A percentile compares a stretch with the other conserved stretches of the same genome.
Conservation (phyloP, 2,888 invertebrate genomes). For the Lordiphosa fenestrarum region DNA sequence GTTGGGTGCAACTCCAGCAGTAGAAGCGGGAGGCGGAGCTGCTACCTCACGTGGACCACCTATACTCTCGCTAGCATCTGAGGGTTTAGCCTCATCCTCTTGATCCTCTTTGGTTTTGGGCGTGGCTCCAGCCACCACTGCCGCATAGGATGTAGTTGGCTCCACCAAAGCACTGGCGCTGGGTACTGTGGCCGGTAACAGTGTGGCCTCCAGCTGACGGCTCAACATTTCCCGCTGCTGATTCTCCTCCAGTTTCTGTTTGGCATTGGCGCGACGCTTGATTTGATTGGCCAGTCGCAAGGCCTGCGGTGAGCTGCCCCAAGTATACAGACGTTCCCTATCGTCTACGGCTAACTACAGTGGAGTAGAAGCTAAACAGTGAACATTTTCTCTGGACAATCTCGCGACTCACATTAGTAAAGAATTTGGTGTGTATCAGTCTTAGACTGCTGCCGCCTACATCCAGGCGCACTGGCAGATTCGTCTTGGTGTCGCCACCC, state of each 20-base stretch:
- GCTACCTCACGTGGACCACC: constrained; percentile 3
- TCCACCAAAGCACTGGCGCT: constrained; percentile 41
- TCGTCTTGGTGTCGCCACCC: constrained; percentile 69
- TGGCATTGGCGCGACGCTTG: constrained; percentile 82
- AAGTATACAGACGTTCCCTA: constrained; percentile 85
- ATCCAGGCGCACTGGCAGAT: constrained; percentile 80
- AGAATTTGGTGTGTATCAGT: constrained; percentile 84
- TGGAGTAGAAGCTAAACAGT: neutral
- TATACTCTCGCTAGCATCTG: constrained; percentile 46
- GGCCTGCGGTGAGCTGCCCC: constrained; percentile 90
- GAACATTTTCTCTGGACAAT: neutral
- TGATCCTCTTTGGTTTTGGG: constrained; percentile 51
- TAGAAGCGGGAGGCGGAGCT: neutral
- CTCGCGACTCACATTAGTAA: constrained; percentile 85
- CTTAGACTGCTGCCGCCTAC: constrained; percentile 77
- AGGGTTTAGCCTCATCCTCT: constrained; percentile 36
- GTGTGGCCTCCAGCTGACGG: constrained; percentile 76
- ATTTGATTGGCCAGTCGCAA: constrained; percentile 85
- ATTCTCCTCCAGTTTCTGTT: constrained; percentile 81
- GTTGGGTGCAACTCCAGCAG: constrained; percentile 11
- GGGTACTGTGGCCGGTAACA: constrained; percentile 40
- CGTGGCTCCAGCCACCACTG: constrained; percentile 45
- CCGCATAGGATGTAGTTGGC: constrained; percentile 56
- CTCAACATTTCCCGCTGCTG: constrained; percentile 79
- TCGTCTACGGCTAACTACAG: constrained; percentile 85